A percentile compares a stretch with the other conserved stretches of the same genome.
These are phyloP conservation scores for Lepilemur septentrionalis DNA, from an alignment of 2,797 vertebrate species.

Conservation along the genomic window DNA sequence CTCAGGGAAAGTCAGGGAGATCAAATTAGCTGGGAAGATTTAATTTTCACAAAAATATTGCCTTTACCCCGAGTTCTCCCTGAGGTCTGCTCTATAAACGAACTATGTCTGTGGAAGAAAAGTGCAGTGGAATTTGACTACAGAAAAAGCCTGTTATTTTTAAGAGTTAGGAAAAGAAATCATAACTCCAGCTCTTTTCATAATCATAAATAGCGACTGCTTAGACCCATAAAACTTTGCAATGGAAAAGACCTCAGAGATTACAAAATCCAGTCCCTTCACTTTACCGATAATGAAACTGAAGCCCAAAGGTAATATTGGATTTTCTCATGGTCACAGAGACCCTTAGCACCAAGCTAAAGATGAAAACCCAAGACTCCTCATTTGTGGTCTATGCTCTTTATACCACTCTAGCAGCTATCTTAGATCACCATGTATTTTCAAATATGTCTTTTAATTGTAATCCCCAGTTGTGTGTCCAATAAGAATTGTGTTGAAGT, in stretches of 20 bases:
- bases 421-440: neutral
- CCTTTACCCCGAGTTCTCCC: slow-evolving; percentile 13
- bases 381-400: neutral
- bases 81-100: slow-evolving; percentile 30
- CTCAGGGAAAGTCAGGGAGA: slow-evolving; percentile 59
- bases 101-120: slow-evolving; percentile 19
- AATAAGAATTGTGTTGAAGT: neutral
- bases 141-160: slow-evolving; percentile 30
- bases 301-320: neutral
- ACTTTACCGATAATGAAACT: neutral
- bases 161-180: slow-evolving; percentile 39
- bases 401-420: neutral
- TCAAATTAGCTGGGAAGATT: slow-evolving; percentile 64
- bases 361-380: neutral
- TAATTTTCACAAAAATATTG: slow-evolving; percentile 72
- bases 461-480: neutral
- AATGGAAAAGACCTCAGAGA: neutral
- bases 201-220: neutral
- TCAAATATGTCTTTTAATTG: neutral
- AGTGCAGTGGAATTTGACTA: neutral
- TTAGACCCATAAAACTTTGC: neutral
- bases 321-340: neutral
- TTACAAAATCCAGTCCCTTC: neutral
- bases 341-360: neutral
- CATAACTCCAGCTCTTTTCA: slow-evolving; percentile 16